Conservation (phyloP, 1,140 invertebrate species). For the Drosophila nikananu region DNA sequence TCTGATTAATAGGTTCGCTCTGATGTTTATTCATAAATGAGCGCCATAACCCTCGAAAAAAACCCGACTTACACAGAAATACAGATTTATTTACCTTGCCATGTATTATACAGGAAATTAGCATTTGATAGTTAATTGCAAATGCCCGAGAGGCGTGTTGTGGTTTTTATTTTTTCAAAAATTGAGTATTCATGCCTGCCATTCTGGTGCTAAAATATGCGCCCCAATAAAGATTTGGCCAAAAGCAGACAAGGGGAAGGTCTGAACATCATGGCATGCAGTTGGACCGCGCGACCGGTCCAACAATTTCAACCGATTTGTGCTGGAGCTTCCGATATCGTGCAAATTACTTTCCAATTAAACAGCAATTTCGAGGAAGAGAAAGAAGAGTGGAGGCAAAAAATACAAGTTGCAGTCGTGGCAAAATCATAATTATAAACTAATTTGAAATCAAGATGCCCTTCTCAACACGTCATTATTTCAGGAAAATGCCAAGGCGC, state of each 20-base stretch:
- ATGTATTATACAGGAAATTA: constrained; percentile 55
- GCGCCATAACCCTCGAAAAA: constrained; percentile 40
- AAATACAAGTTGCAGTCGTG: constrained; percentile 45
- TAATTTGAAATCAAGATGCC: constrained; percentile 77
- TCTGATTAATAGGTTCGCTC: constrained; percentile 41
- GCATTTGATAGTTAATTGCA: constrained; percentile 61
- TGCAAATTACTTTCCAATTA: constrained; percentile 63
- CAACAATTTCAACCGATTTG: constrained; percentile 24
- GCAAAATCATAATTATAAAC: constrained; percentile 73
- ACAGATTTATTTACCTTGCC: constrained; percentile 45
- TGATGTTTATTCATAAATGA: constrained; percentile 43
- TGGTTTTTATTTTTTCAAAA: constrained; percentile 9
- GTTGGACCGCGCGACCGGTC: constrained; percentile 28
- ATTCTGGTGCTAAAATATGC: constrained; percentile 46
- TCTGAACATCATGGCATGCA: constrained; percentile 38
- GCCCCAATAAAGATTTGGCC: constrained; percentile 52
- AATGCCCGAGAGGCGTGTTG: constrained; percentile 13
- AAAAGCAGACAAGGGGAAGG: constrained; percentile 4
- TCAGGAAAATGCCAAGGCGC: constrained; percentile 48
- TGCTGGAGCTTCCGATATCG: constrained; percentile 34
- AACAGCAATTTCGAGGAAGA: constrained; percentile 54
- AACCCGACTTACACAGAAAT: constrained; percentile 36
- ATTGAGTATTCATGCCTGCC: constrained; percentile 12
- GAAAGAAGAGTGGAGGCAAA: constrained; percentile 42
- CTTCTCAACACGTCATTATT: constrained; percentile 73